Evolutionary conservation across 2,888 invertebrate genomes (phyloP), one percentile per base, ranked within the genome.

Genomic region (Cyrtodaria siliqua): DNA sequence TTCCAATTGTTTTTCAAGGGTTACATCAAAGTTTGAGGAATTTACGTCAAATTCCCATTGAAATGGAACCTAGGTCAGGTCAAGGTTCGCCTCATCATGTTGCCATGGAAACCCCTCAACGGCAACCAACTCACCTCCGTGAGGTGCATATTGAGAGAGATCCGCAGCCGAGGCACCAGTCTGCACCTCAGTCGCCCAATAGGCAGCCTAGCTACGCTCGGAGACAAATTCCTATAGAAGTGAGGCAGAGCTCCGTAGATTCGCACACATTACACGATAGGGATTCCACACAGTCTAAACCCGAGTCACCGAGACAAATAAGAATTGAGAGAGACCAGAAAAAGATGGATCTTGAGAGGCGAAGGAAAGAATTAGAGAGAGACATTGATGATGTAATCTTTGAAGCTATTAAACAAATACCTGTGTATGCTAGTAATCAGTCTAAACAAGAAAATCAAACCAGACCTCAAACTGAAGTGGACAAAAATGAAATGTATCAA

Each of bases 311-410:
- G 18, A 52, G 57, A 38, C 62, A 53, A 23, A 64, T 61, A 18
- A 63, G 44, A 27, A 55, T 62, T 59, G 80, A 80, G 24, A 62
- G 57, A 42, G 76, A 77, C 2, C 66, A 50, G 53, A 75, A 72
- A 60, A 74, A 57, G 59, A 73, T 73, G 49, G 74, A 80, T 44
- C 59, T 77, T 18, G 73, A 77, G 67, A 66, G 52, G 40, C 57
- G 63, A 47, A 73, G 75, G 66, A 67, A 59, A 60, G 76, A 67
- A 18, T 67, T 80, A 44, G 76, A 80, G 64, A 73, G 76, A 57
- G 80, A 80, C 59, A 80, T 80, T 38, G 66, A 80, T 52, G 64
- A 80, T 77, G 80, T 80, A 18, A 80, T 80, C 40, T 67, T 64
- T 52, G 80, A 80, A 57, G 80, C 80, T 18, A 80, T 80, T 20